Conservation (phyloP, 2,113 vertebrate genomes). For the Bos taurus region ARS-UCD2.0 NC_037339.1:31219001-31219500, state of each 20-base stretch:
- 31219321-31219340: neutral
- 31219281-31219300: neutral
- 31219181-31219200: neutral
- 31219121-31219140: neutral
- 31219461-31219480: neutral
- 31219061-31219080: neutral
- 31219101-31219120: neutral
- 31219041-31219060: neutral
- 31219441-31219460: neutral
- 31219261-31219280: neutral
- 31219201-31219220: rapidly evolving
- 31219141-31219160: neutral
- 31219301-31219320: neutral
- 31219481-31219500: neutral
- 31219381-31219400: neutral
- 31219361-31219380: neutral
- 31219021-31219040: neutral
- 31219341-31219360: neutral
- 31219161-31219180: neutral
- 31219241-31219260: neutral
- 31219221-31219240: neutral
- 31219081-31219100: neutral
- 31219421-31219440: neutral
- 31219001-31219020: neutral
- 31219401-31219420: neutral